A percentile compares a stretch with the other conserved stretches of the same genome.
Conservation (phyloP, 2,797 vertebrate genomes). For the Poecilia velifera region DNA sequence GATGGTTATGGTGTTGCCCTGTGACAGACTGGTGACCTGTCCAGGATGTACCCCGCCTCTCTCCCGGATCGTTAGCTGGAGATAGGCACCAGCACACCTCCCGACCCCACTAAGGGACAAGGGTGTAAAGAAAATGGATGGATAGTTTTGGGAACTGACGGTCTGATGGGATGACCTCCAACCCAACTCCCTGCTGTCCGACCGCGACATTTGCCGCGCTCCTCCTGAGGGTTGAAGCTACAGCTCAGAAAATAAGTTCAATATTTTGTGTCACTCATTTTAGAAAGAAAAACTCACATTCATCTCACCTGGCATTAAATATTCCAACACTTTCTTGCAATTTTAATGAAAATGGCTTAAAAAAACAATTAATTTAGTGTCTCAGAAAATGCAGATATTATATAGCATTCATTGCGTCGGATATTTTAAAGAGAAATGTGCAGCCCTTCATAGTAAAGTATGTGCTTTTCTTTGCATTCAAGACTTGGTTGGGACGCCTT, state of each 20-base stretch:
- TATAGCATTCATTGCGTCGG: background rate
- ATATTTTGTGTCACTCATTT: background rate
- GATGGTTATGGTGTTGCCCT: too few species aligned
- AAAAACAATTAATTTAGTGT: background rate
- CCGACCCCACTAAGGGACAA: too few species aligned
- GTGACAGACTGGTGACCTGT: too few species aligned
- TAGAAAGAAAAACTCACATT: background rate
- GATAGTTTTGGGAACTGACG: too few species aligned
- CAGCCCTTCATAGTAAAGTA: background rate
- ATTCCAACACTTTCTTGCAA: background rate
- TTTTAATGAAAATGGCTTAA: background rate
- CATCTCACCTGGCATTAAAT: background rate
- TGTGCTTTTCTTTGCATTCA: background rate
- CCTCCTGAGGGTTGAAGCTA: background rate
- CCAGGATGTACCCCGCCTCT: too few species aligned
- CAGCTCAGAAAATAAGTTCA: background rate
- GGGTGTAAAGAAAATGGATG: too few species aligned
- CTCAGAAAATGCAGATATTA: background rate
- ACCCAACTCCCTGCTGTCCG: too few species aligned
- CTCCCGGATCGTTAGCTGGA: too few species aligned
- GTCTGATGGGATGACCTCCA: too few species aligned
- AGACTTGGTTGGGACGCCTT: background rate
- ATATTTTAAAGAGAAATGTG: background rate
- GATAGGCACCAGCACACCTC: too few species aligned
- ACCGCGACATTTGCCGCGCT: too few species aligned